These are phyloP conservation scores for Ornithoptera priamus DNA, from an alignment of 2,888 invertebrate species.

Conservation along the genomic window DNA sequence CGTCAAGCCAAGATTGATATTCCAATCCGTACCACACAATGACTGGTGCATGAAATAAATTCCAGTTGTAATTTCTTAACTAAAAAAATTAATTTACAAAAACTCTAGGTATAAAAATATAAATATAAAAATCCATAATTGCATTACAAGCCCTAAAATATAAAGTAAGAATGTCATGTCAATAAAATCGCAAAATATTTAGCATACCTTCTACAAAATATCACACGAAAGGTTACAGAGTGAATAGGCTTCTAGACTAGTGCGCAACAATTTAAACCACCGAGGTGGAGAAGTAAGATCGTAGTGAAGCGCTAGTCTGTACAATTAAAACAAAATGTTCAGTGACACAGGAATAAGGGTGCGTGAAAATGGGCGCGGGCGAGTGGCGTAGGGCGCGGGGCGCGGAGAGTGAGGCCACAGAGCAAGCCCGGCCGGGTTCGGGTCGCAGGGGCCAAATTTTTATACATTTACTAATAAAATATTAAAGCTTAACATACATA, in stretches of 20 bases:
- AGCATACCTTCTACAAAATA: conserved; percentile 72
- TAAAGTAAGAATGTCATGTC: conserved; percentile 55
- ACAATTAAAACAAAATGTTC: conserved; percentile 32
- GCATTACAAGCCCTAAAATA: conserved; percentile 56
- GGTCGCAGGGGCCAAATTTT: conserved; percentile 65
- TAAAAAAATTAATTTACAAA: conserved; percentile 72
- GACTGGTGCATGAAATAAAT: conserved; percentile 50
- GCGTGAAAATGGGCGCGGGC: conserved; percentile 32
- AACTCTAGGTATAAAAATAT: conserved; percentile 75
- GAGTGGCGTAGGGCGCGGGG: conserved; percentile 33
- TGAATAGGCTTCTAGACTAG: too few relatives aligned
- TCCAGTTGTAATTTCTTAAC: conserved; percentile 57
- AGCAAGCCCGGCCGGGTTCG: conserved; percentile 40
- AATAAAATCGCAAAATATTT: conserved; percentile 64
- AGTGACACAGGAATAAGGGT: conserved; percentile 31
- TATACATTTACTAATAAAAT: conserved; percentile 81
- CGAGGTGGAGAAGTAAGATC: too few relatives aligned
- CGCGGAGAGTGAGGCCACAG: conserved; percentile 33
- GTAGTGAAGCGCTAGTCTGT: too few relatives aligned
- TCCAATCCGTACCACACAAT: conserved; percentile 42
- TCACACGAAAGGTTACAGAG: conserved; percentile 66
- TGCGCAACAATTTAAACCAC: too few relatives aligned
- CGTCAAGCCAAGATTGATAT: conserved; percentile 19
- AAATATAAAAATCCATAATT: conserved; percentile 55
- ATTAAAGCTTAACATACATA: conserved; percentile 81